These are phyloP conservation scores for Octopus bimaculoides DNA, from an alignment of 1,140 invertebrate genomes.

Conservation along the genomic window DNA sequence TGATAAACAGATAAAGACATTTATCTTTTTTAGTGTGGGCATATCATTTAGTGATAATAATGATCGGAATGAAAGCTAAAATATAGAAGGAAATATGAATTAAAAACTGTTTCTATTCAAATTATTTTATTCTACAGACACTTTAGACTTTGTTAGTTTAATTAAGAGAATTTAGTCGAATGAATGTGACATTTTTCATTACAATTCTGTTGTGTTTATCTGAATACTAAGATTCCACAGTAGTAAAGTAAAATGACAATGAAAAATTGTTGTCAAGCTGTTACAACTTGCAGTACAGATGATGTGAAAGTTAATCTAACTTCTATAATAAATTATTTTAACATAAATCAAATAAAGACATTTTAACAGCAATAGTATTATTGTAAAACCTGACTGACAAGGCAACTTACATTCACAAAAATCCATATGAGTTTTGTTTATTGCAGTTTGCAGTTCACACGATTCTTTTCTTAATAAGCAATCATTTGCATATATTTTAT, in stretches of 20 bases:
- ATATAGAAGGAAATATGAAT: no score
- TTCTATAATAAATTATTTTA: neutral
- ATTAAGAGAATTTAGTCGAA: no score
- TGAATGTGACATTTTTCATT: no score
- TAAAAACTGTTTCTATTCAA: no score
- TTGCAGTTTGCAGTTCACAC: neutral
- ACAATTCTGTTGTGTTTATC: neutral
- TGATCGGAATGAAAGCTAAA: no score
- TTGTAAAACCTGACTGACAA: neutral
- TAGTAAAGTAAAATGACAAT: neutral
- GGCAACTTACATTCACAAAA: neutral
- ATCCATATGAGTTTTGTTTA: neutral
- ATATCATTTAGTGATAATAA: no score
- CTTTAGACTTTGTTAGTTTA: no score
- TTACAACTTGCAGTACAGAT: no score
- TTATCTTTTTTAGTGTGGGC: no score
- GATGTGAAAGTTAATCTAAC: neutral
- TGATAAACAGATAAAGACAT: neutral
- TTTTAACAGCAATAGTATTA: neutral
- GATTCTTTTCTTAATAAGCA: constrained; percentile 3
- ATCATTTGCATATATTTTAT: neutral
- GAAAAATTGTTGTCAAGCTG: neutral
- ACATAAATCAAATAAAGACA: neutral
- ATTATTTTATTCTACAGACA: no score
- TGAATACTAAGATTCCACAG: neutral